phyloP scores from a whole-genome alignment of 2,797 vertebrate species.

The Tolypeutes matacus region DNA sequence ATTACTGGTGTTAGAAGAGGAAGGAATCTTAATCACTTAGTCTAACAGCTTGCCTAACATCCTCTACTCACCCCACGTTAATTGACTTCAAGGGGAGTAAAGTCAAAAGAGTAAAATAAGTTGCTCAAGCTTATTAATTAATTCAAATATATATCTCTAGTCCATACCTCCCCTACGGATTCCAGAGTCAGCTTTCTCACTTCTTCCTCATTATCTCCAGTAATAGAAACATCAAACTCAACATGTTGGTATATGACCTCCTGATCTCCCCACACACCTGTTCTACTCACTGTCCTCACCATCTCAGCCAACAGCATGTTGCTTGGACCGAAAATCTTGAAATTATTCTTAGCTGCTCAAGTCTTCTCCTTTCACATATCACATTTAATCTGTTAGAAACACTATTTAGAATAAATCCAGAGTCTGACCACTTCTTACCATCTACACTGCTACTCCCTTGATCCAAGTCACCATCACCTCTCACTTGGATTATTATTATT shows the following conservation, averaged over 20 bases:
- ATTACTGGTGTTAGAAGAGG: neutral
- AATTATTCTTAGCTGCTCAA: neutral
- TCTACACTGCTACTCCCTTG: neutral
- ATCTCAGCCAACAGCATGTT: neutral
- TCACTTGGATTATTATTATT: neutral
- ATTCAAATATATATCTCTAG: constrained; percentile 12
- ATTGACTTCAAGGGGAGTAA: constrained; percentile 36
- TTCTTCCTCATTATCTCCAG: neutral
- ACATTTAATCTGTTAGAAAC: neutral
- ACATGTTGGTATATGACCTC: neutral
- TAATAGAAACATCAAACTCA: neutral
- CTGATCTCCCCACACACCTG: too few relatives aligned
- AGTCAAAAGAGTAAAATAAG: constrained; percentile 36
- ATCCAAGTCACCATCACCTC: neutral
- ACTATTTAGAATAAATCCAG: neutral
- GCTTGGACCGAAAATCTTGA: neutral
- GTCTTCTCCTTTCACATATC: neutral
- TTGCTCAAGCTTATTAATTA: neutral
- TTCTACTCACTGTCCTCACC: fast-evolving
- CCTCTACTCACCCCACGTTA: neutral
- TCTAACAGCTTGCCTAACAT: constrained; percentile 3
- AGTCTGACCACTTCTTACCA: neutral
- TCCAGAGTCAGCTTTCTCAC: neutral
- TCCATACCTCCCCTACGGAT: neutral
- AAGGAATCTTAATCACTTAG: neutral